phyloP scores from a whole-genome alignment of 2,113 vertebrate species.

The Notechis scutatus region DNA sequence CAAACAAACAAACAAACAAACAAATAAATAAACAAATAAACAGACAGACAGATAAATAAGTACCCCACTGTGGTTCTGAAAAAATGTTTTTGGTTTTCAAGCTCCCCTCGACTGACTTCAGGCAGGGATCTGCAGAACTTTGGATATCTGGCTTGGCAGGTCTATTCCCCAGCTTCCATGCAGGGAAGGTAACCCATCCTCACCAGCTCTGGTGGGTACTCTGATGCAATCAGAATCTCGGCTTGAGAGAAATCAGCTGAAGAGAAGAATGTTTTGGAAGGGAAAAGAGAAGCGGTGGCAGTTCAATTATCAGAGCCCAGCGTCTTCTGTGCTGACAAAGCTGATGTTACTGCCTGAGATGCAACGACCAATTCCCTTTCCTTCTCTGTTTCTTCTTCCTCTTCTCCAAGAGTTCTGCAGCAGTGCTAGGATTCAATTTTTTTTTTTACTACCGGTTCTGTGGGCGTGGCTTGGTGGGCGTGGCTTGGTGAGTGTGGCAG shows the following conservation, averaged over 20 bases:
- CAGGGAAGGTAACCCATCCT: constrained; percentile 45
- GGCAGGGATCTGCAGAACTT: constrained; percentile 33
- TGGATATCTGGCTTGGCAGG: constrained; percentile 45
- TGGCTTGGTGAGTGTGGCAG: no score
- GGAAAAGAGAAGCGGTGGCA: constrained; percentile 5
- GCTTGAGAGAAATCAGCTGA: constrained; percentile 62
- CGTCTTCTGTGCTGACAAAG: constrained; percentile 14
- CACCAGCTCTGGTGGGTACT: constrained; percentile 47
- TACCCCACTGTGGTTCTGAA: not conserved
- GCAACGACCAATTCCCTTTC: constrained; percentile 10
- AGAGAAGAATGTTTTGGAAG: constrained; percentile 13
- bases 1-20: not conserved
- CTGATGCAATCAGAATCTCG: constrained; percentile 58
- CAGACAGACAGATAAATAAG: not conserved
- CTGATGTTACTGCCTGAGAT: constrained; percentile 27
- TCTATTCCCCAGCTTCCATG: constrained; percentile 18
- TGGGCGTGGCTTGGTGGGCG: no score
- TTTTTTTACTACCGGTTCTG: no score
- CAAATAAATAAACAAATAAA: no score
- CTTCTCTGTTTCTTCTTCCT: constrained; percentile 1
- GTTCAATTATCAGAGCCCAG: constrained; percentile 45
- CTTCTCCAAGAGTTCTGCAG: not conserved
- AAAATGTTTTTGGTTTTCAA: not conserved
- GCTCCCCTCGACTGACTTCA: not conserved
- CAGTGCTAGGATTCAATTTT: no score